Conservation (phyloP, 2,113 vertebrate species). For the Crocuta crocuta region DNA sequence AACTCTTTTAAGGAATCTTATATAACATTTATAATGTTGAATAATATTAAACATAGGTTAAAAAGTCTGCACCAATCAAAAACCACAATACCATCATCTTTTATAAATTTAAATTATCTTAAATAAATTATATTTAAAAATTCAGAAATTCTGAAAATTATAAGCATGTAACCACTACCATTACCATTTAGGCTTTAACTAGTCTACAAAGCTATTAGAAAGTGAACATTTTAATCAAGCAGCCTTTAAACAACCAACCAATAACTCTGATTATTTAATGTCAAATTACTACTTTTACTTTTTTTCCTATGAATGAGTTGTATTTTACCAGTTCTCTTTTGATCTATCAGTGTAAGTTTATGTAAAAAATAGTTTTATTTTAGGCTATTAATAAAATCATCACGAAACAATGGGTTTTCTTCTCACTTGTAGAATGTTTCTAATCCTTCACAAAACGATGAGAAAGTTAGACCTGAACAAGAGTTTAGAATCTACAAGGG, state of each 20-base stretch:
- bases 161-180: background rate
- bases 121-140: constrained; percentile 1
- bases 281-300: background rate
- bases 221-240: background rate
- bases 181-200: background rate
- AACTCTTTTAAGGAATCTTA: constrained; percentile 8
- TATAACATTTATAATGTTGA: background rate
- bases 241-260: background rate
- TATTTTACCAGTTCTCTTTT: constrained; percentile 36
- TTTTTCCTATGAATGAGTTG: background rate
- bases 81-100: background rate
- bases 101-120: background rate
- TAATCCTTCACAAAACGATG: background rate
- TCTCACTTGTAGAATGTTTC: background rate
- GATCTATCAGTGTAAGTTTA: background rate
- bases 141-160: background rate
- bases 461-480: background rate
- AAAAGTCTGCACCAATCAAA: background rate
- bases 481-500: background rate
- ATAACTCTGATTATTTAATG: background rate
- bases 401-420: background rate
- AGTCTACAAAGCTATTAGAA: background rate
- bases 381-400: background rate
- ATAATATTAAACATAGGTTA: background rate
- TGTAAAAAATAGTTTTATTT: background rate